Evolutionary conservation across 2,888 invertebrate genomes (phyloP).

Genomic region (Rambutsinella grinnellia): DNA sequence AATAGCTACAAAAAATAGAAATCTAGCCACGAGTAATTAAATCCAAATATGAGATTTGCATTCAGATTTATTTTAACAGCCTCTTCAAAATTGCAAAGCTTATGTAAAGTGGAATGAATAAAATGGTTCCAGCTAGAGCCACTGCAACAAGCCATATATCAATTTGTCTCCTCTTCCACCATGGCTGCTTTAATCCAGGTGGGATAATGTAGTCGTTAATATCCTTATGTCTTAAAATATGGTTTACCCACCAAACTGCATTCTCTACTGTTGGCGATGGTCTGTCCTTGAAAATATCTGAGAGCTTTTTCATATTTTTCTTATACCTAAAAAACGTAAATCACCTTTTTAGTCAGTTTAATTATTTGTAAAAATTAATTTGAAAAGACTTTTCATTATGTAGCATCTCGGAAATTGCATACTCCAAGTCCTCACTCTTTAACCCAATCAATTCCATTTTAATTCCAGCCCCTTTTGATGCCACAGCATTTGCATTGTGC

Average conservation of each 20-base stretch:
- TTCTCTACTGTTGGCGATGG: not conserved
- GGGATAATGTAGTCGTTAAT: constrained; percentile 10
- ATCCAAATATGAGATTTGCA: too few species aligned
- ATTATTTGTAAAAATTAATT: too few species aligned
- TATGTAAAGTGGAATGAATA: not conserved
- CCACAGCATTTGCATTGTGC: constrained; percentile 49
- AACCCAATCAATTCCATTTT: constrained; percentile 41
- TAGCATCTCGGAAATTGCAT: constrained; percentile 16
- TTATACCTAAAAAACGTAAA: constrained; percentile 15
- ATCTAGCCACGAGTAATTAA: too few species aligned
- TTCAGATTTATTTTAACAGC: too few species aligned
- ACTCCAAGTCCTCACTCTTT: constrained; percentile 23
- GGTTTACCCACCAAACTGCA: constrained; percentile 29
- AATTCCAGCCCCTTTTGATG: constrained; percentile 35
- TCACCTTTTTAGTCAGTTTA: too few species aligned
- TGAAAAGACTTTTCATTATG: constrained; percentile 38
- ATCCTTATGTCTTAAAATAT: constrained; percentile 16
- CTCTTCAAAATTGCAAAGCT: not conserved
- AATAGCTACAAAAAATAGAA: too few species aligned
- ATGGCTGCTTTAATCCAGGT: constrained; percentile 14
- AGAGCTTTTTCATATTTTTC: constrained; percentile 8
- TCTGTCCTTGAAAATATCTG: constrained; percentile 20
- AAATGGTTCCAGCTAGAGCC: not conserved
- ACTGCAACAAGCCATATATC: constrained; percentile 27
- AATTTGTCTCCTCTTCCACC: constrained; percentile 27